phyloP scores from a whole-genome alignment of 2,797 vertebrate genomes.

The Bradypodion pumilum region DNA sequence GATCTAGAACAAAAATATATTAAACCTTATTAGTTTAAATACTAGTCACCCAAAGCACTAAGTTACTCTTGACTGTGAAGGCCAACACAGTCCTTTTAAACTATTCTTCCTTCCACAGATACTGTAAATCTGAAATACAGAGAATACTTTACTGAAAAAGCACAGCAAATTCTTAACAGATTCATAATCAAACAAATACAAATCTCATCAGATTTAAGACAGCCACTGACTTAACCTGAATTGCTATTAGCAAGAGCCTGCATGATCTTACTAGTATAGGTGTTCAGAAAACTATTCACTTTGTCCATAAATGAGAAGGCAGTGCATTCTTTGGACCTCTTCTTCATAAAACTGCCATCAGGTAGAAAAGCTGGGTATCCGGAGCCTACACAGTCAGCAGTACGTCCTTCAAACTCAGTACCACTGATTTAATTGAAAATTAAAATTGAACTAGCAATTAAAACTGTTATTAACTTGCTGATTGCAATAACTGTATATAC shows the following conservation, averaged over 20 bases:
- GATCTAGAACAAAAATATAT: conserved; percentile 75
- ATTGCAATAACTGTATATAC: neutral
- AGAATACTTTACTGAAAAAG: neutral
- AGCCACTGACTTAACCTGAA: neutral
- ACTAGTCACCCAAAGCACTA: neutral
- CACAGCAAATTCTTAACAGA: neutral
- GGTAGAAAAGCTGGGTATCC: neutral
- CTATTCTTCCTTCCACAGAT: neutral
- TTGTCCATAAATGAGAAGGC: neutral
- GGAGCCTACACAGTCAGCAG: neutral
- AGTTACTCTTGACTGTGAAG: neutral
- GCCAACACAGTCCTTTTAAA: neutral
- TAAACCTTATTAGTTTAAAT: neutral
- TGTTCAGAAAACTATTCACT: neutral
- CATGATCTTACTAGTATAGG: neutral
- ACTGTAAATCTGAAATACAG: neutral
- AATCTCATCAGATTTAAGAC: neutral
- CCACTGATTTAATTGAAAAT: neutral
- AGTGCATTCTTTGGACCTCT: neutral
- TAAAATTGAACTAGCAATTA: neutral
- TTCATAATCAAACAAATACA: neutral
- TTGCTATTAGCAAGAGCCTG: neutral
- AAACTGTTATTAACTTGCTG: neutral
- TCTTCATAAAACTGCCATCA: neutral
- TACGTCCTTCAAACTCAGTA: neutral